Evolutionary conservation across 1,140 invertebrate species (phyloP).

Genomic region (Bursaphelenchus mucronatus): DNA sequence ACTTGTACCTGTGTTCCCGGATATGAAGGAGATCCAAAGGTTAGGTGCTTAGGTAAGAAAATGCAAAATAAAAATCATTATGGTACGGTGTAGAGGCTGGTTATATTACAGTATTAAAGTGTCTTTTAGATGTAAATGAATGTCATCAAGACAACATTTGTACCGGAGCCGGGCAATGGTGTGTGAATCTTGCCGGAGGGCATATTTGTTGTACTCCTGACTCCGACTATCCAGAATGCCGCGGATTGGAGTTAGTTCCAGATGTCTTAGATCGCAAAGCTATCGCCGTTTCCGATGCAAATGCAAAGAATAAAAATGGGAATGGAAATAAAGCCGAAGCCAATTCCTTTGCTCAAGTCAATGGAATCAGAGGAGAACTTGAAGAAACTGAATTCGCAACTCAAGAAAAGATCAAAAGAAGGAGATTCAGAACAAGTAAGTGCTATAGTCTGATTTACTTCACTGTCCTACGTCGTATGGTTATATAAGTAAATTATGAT

Average conservation of each 20-base stretch:
- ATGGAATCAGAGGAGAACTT: too few species aligned
- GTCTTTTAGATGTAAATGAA: constrained; percentile 50
- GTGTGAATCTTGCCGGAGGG: constrained; percentile 45
- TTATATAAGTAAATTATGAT: too few species aligned
- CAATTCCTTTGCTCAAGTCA: too few species aligned
- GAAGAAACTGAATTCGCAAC: constrained; percentile 8
- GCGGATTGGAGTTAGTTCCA: constrained; percentile 2
- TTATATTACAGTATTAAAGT: too few species aligned
- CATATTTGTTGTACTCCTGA: constrained; percentile 41
- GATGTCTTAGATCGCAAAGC: too few species aligned
- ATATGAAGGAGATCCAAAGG: constrained; percentile 41
- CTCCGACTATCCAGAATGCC: constrained; percentile 41
- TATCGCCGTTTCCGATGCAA: too few species aligned
- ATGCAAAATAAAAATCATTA: too few species aligned
- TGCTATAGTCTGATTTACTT: too few species aligned
- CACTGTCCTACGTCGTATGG: too few species aligned
- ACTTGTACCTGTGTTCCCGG: constrained; percentile 46
- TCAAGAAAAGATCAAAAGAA: constrained; percentile 12
- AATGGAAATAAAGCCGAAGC: too few species aligned
- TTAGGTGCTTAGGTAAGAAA: constrained; percentile 37
- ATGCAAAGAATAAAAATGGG: too few species aligned
- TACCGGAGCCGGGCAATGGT: constrained; percentile 45
- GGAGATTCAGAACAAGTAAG: constrained; percentile 10
- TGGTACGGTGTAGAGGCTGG: too few species aligned
- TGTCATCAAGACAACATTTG: constrained; percentile 46